A percentile compares a stretch with the other conserved stretches of the same genome.
These are phyloP conservation scores for Drosophila maculinotata DNA, from an alignment of 2,888 invertebrate genomes.

Conservation along the genomic window DNA sequence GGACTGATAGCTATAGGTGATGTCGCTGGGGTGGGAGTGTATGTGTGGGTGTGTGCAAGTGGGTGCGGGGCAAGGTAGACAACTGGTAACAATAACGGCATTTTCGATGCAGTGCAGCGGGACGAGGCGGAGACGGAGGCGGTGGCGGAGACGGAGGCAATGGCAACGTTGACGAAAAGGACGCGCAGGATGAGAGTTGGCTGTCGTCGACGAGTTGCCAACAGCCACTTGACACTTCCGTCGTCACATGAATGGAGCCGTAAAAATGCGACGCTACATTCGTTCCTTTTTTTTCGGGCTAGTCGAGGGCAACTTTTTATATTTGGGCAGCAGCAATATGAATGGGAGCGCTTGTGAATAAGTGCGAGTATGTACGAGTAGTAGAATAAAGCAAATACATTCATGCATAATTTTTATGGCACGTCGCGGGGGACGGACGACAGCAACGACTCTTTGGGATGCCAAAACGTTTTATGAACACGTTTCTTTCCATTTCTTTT, in stretches of 20 bases:
- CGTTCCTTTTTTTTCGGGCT: constrained; percentile 58
- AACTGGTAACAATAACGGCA: constrained; percentile 81
- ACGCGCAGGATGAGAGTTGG: constrained; percentile 69
- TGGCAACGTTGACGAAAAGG: constrained; percentile 72
- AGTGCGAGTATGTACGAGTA: constrained; percentile 41
- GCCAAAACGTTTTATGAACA: constrained; percentile 78
- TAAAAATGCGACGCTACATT: constrained; percentile 78
- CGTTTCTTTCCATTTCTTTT: constrained; percentile 39
- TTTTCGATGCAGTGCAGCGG: constrained; percentile 72
- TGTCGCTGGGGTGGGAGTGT: constrained; percentile 25
- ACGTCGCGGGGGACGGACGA: constrained; percentile 47
- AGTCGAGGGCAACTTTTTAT: constrained; percentile 76
- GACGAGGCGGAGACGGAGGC: not conserved
- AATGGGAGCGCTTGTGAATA: constrained; percentile 30
- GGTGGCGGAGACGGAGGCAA: constrained; percentile 13
- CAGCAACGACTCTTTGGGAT: constrained; percentile 59
- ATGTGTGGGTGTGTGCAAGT: constrained; percentile 28
- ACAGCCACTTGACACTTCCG: constrained; percentile 81
- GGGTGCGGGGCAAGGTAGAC: constrained; percentile 55
- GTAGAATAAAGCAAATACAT: constrained; percentile 73
- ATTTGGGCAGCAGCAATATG: constrained; percentile 70
- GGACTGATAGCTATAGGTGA: constrained; percentile 8
- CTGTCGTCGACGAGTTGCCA: constrained; percentile 80
- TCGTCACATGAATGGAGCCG: constrained; percentile 81
- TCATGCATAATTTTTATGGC: constrained; percentile 79